Evolutionary conservation across 2,113 vertebrate genomes (phyloP).

Genomic region (Melanotaenia duboulayi): DNA sequence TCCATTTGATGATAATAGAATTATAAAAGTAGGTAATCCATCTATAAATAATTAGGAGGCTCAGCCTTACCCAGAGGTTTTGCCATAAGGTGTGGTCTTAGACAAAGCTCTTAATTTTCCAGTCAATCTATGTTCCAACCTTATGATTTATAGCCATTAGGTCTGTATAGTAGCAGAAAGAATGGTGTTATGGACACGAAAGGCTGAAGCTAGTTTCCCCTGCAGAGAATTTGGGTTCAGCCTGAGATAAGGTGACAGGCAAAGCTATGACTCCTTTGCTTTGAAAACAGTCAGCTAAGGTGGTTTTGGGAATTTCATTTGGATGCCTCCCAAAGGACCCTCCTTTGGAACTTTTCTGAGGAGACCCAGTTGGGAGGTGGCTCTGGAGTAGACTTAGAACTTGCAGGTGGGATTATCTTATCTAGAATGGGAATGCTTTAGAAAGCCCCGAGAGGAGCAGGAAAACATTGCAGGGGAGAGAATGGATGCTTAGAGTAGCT

Average conservation of each 20-base stretch:
- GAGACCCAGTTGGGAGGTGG: neutral
- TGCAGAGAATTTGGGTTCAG: neutral
- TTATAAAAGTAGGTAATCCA: slow-evolving; percentile 16
- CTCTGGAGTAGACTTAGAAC: neutral
- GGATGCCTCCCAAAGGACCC: neutral
- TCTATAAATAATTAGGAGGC: neutral
- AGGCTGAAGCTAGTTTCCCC: neutral
- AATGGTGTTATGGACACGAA: neutral
- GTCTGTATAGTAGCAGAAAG: neutral
- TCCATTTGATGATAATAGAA: neutral
- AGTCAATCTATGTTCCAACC: neutral
- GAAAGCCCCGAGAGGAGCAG: neutral
- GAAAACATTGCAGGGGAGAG: neutral
- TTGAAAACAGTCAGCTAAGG: neutral
- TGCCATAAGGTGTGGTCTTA: neutral
- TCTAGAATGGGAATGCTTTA: neutral
- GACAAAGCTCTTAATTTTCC: slow-evolving; percentile 1
- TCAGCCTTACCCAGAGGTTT: neutral
- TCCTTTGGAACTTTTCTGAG: slow-evolving; percentile 1
- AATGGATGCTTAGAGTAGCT: neutral
- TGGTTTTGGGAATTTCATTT: slow-evolving; percentile 9
- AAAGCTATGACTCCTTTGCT: neutral
- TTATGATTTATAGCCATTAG: neutral
- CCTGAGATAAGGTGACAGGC: neutral
- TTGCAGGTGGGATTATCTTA: neutral